These are phyloP conservation scores for Xyrichtys novacula DNA, from an alignment of 2,797 vertebrate genomes.

Conservation along the genomic window DNA sequence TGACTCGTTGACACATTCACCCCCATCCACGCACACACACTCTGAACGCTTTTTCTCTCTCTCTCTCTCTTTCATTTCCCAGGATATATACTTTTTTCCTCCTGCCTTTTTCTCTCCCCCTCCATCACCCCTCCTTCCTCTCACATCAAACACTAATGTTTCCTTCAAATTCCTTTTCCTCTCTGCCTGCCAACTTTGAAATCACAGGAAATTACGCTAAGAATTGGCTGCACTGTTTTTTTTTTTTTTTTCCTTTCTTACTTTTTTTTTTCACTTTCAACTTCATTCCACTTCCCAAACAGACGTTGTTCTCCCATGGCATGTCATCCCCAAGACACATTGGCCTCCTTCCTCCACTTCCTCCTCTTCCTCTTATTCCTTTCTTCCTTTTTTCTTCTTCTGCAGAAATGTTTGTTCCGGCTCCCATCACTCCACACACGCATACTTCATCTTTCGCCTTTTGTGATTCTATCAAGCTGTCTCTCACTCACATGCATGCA, in stretches of 20 bases:
- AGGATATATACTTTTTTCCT: slow-evolving; percentile 73
- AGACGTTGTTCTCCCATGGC: slow-evolving; percentile 67
- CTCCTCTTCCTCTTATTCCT: slow-evolving; percentile 39
- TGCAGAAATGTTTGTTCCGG: slow-evolving; percentile 72
- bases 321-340: slow-evolving; percentile 71
- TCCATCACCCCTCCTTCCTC: slow-evolving; percentile 62
- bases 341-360: slow-evolving; percentile 50
- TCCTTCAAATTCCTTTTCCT: slow-evolving; percentile 86
- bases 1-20: slow-evolving; percentile 80
- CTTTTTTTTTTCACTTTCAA: slow-evolving; percentile 66
- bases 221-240: slow-evolving; percentile 76
- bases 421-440: slow-evolving; percentile 44
- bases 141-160: slow-evolving; percentile 87
- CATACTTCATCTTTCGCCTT: slow-evolving; percentile 30
- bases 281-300: slow-evolving; percentile 81
- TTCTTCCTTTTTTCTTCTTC: slow-evolving; percentile 18
- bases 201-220: slow-evolving; percentile 86
- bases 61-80: slow-evolving; percentile 75
- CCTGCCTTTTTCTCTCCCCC: slow-evolving; percentile 52
- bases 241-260: not conserved
- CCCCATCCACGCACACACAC: slow-evolving; percentile 19
- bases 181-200: slow-evolving; percentile 86
- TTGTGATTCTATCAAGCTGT: slow-evolving; percentile 40
- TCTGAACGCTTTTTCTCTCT: slow-evolving; percentile 14
- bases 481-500: slow-evolving; percentile 36